phyloP scores from a whole-genome alignment of 2,888 invertebrate species.

The Anoplius nigerrimus region DNA sequence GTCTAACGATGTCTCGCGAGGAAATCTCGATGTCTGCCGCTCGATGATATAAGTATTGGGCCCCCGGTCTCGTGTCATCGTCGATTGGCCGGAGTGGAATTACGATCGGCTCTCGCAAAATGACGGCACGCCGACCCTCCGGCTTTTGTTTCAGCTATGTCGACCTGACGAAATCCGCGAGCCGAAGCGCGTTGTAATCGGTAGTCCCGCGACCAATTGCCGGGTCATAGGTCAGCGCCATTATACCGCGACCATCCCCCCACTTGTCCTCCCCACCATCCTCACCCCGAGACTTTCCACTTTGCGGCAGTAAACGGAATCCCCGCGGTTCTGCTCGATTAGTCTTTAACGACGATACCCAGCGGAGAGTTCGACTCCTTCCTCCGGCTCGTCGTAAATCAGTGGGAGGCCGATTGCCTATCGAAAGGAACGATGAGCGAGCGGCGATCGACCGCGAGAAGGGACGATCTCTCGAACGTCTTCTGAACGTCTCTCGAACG shows the following conservation, averaged over 20 bases:
- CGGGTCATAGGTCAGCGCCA: conserved; percentile 29
- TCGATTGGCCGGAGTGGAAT: no score
- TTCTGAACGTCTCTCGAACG: background rate
- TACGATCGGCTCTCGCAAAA: no score
- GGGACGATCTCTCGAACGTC: background rate
- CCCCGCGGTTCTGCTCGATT: conserved; percentile 35
- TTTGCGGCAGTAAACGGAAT: conserved; percentile 24
- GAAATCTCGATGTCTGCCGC: no score
- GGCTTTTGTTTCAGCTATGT: background rate
- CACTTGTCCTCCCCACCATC: no score
- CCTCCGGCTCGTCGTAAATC: conserved; percentile 31
- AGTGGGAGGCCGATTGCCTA: conserved; percentile 21
- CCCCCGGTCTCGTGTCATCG: no score
- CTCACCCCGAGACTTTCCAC: conserved; percentile 10
- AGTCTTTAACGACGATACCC: conserved; percentile 28
- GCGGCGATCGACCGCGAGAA: conserved; percentile 13
- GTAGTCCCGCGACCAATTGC: conserved; percentile 24
- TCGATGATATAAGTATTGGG: no score
- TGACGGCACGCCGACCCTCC: no score
- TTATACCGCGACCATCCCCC: conserved; percentile 9
- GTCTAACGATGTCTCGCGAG: no score
- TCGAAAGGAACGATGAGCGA: conserved; percentile 17
- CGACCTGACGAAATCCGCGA: background rate
- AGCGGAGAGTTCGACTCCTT: conserved; percentile 17
- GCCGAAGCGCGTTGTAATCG: conserved; percentile 24